Conservation (phyloP, 2,113 vertebrate species). For the Maccullochella peelii region DNA sequence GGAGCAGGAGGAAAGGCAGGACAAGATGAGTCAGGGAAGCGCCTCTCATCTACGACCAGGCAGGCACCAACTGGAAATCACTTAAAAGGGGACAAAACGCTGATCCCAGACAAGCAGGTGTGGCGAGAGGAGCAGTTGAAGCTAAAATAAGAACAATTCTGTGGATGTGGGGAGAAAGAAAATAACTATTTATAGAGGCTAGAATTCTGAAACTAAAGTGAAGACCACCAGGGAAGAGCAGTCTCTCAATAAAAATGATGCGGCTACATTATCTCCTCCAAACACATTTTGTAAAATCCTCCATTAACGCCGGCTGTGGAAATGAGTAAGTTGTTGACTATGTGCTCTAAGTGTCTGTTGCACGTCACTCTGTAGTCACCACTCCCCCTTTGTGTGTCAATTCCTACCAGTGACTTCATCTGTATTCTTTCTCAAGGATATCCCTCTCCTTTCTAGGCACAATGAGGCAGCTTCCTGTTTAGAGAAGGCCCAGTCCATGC, state of each 20-base stretch:
- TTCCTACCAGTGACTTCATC: constrained; percentile 79
- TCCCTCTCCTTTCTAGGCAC: constrained; percentile 83
- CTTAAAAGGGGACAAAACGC: not conserved
- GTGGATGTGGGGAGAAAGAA: not conserved
- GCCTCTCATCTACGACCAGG: not conserved
- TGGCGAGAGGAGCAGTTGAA: not conserved
- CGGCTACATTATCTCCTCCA: not conserved
- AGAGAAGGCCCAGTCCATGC: constrained; percentile 64
- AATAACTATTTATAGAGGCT: constrained; percentile 2
- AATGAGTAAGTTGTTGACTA: constrained; percentile 43
- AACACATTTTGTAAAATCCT: not conserved
- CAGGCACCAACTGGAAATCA: constrained; percentile 47
- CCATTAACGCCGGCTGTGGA: constrained; percentile 9
- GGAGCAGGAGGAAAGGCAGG: constrained; percentile 28
- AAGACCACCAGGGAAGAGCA: not conserved
- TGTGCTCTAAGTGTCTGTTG: constrained; percentile 31
- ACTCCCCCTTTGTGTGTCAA: constrained; percentile 39
- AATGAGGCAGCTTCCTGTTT: constrained; percentile 87
- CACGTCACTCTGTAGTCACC: constrained; percentile 55
- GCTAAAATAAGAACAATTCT: constrained; percentile 32
- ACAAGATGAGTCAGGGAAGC: constrained; percentile 28
- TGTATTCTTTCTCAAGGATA: constrained; percentile 85
- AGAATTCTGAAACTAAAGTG: not conserved
- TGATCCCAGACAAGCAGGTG: constrained; percentile 47
- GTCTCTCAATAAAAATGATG: not conserved